Conservation (phyloP, 2,797 vertebrate species). For the Hirundo rustica region DNA sequence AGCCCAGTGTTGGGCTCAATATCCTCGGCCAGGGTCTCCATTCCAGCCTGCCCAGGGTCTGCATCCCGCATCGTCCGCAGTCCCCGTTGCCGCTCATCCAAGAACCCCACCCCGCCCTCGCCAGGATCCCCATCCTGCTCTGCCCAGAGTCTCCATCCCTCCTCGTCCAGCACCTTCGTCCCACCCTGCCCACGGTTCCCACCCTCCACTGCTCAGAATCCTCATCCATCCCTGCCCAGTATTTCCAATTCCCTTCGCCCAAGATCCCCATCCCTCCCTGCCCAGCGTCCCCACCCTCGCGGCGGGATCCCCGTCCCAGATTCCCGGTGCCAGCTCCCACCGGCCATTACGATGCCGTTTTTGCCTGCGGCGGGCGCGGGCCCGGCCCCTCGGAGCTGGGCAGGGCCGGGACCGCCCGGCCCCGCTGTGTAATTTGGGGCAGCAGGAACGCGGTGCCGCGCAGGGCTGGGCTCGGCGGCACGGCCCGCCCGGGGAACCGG, state of each 20-base stretch:
- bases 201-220: neutral
- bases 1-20: fast-evolving
- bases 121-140: neutral
- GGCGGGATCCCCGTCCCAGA: neutral
- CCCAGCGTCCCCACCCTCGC: neutral
- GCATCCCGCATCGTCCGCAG: neutral
- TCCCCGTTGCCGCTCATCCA: neutral
- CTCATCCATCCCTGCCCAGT: neutral
- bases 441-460: neutral
- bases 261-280: neutral
- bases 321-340: neutral
- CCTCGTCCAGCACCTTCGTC: neutral
- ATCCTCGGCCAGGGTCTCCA: neutral
- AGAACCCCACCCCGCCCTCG: neutral
- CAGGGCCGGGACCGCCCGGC: neutral
- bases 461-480: neutral
- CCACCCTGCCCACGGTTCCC: neutral
- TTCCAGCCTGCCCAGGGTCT: neutral
- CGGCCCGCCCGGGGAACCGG: conserved; percentile 53
- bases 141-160: neutral
- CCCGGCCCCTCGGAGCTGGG: neutral
- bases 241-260: neutral
- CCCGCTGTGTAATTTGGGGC: conserved; percentile 57
- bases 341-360: conserved; percentile 13
- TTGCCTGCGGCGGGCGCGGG: neutral